These are phyloP conservation scores for Mormyrus iriodes DNA, from an alignment of 2,113 vertebrate genomes.

Conservation along the genomic window DNA sequence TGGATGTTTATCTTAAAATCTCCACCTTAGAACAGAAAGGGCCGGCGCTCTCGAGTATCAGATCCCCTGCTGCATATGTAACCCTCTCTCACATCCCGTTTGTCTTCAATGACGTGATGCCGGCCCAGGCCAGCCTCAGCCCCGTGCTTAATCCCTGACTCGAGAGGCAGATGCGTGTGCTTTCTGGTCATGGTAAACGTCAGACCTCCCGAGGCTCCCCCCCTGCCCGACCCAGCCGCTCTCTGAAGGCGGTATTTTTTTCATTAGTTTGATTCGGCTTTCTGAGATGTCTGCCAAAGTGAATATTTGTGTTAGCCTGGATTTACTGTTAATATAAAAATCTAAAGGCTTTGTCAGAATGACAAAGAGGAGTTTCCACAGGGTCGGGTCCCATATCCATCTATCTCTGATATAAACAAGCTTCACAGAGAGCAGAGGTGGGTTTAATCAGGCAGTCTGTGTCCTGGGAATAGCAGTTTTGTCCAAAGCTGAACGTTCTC, in stretches of 20 bases:
- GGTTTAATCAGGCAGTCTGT: slow-evolving; percentile 23
- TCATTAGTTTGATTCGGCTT: not conserved
- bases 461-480: slow-evolving; percentile 22
- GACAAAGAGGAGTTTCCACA: slow-evolving; percentile 14
- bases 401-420: slow-evolving; percentile 23
- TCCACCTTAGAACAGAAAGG: not conserved
- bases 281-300: slow-evolving; percentile 24
- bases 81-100: not conserved
- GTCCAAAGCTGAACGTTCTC: slow-evolving; percentile 27
- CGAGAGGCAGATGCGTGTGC: slow-evolving; percentile 16
- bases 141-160: not conserved
- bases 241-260: slow-evolving; percentile 17
- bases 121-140: no score
- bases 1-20: slow-evolving; percentile 15
- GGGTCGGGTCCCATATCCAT: slow-evolving; percentile 9
- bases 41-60: not conserved
- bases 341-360: slow-evolving; percentile 18
- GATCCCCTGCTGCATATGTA: slow-evolving; percentile 1
- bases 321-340: slow-evolving; percentile 29
- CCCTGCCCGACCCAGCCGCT: slow-evolving; percentile 3
- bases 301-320: slow-evolving; percentile 40
- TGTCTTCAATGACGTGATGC: not conserved
- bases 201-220: slow-evolving; percentile 35
- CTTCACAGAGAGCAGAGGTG: slow-evolving; percentile 13
- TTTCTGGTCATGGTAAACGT: slow-evolving; percentile 19